Percentiles rank a stretch among this genome's conserved stretches.
phyloP scores from a whole-genome alignment of 92 coral and sea anemone genomes.

The Siderastrea radians region DNA sequence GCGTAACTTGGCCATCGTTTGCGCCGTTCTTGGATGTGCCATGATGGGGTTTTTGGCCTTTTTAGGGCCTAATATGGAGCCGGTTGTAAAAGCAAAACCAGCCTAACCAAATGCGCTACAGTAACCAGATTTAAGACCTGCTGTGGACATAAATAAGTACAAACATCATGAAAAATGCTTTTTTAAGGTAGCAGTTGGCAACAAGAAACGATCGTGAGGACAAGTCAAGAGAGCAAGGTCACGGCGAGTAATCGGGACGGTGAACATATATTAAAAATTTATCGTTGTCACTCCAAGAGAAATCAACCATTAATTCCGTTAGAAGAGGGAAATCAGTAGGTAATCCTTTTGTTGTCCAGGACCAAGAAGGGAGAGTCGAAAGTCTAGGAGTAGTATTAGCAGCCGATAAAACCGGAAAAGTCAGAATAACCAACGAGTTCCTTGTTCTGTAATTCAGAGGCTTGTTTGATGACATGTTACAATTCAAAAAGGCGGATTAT shows the following conservation, averaged over 20 bases:
- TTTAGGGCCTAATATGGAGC: no score
- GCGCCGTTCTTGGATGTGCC: no score
- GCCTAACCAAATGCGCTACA: no score
- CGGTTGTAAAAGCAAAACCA: no score
- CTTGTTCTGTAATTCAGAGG: not conserved
- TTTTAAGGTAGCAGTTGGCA: no score
- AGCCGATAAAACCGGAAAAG: not conserved
- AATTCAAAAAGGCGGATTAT: no score
- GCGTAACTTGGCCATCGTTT: no score
- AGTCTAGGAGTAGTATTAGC: not conserved
- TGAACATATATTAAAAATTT: slow-evolving; percentile 23
- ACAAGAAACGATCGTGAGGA: no score
- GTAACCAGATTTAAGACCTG: no score
- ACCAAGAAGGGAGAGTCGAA: not conserved
- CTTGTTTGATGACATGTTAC: no score
- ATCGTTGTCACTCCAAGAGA: slow-evolving; percentile 19
- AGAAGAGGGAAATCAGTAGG: slow-evolving; percentile 52
- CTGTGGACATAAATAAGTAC: not conserved
- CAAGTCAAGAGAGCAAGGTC: slow-evolving; percentile 52
- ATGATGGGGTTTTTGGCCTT: no score
- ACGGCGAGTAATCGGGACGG: slow-evolving; percentile 39
- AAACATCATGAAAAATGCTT: no score
- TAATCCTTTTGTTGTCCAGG: not conserved
- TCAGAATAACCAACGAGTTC: not conserved
- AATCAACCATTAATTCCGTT: slow-evolving; percentile 53